Percentiles rank a stretch among this genome's conserved stretches.
phyloP scores from a whole-genome alignment of 2,113 vertebrate species.

The Alosa alosa region DNA sequence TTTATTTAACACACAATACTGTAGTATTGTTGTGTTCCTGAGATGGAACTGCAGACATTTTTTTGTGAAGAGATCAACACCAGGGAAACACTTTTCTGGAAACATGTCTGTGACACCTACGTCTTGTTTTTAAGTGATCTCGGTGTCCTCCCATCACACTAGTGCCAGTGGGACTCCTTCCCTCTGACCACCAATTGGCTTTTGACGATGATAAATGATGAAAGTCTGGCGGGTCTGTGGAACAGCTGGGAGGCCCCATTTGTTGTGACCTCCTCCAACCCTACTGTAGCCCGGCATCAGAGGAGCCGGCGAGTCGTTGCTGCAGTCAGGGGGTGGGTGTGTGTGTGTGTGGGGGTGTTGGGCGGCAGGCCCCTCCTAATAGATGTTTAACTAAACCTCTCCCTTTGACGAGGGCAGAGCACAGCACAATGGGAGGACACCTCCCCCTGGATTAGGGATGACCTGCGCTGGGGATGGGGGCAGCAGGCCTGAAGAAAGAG shows the following conservation, averaged over 20 bases:
- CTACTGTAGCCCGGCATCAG: neutral
- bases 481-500: conserved; percentile 22
- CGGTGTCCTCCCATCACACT: neutral
- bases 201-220: neutral
- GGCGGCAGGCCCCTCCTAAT: conserved; percentile 20
- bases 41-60: neutral
- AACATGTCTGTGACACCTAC: neutral
- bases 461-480: conserved; percentile 30
- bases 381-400: conserved; percentile 48
- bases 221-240: neutral
- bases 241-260: neutral
- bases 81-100: neutral
- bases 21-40: too few relatives aligned
- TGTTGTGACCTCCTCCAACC: neutral
- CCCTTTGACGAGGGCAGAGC: conserved; percentile 37
- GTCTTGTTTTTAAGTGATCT: neutral
- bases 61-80: neutral
- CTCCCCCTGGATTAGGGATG: conserved; percentile 39
- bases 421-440: conserved; percentile 33
- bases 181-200: neutral
- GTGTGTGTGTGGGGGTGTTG: neutral
- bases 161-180: neutral
- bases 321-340: neutral
- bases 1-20: neutral
- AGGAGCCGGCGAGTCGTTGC: neutral